Percentiles rank a stretch among this genome's conserved stretches.
Conservation (phyloP, 2,888 invertebrate genomes). For the Oscheius myriophilus region DNA sequence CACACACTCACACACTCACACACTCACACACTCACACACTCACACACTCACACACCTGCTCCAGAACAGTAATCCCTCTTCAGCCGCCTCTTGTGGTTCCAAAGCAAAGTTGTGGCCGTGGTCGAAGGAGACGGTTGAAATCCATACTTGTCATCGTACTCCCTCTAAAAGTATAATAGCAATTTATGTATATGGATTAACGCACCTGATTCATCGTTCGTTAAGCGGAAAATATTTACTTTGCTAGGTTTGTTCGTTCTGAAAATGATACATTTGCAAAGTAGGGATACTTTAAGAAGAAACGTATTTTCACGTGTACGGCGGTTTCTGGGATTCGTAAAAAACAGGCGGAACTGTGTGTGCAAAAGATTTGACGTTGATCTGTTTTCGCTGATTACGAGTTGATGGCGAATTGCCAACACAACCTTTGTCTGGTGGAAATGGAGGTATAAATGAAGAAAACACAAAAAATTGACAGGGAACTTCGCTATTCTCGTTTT, state of each 20-base stretch:
- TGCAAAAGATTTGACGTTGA: too few species aligned
- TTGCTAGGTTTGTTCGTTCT: neutral
- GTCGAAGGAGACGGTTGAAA: slow-evolving; percentile 28
- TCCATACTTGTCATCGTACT: slow-evolving; percentile 38
- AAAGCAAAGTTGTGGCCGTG: slow-evolving; percentile 6
- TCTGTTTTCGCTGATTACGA: too few species aligned
- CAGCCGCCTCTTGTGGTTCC: neutral
- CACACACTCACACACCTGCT: neutral
- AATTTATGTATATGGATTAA: neutral
- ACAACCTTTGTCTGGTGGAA: too few species aligned
- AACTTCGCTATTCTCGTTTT: too few species aligned
- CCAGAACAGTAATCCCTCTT: slow-evolving; percentile 10
- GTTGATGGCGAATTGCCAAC: too few species aligned
- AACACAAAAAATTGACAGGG: too few species aligned
- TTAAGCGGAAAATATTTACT: neutral
- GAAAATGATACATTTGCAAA: neutral
- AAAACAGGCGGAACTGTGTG: slow-evolving; percentile 1
- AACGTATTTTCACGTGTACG: neutral
- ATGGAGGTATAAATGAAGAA: too few species aligned
- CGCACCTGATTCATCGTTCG: slow-evolving; percentile 39
- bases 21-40: too few species aligned
- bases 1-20: too few species aligned
- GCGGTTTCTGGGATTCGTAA: too few species aligned
- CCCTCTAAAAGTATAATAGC: slow-evolving; percentile 30
- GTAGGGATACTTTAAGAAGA: neutral